phyloP scores from a whole-genome alignment of 2,797 vertebrate species.

The Darevskia nairensis region DNA sequence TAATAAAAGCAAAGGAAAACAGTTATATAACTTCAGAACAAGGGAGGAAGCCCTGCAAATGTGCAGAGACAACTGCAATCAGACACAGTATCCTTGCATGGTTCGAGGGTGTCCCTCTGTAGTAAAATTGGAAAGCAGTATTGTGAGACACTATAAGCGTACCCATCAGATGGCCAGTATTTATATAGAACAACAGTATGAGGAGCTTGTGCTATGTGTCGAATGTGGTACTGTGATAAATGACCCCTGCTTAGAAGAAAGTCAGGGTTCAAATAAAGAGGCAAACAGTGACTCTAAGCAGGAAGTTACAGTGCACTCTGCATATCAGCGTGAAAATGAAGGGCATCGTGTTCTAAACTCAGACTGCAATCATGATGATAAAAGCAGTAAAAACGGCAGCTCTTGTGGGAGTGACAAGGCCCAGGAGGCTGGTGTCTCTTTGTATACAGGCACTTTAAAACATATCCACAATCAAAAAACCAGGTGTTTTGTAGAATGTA shows the following conservation, averaged over 20 bases:
- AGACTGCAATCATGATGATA: slow-evolving; percentile 35
- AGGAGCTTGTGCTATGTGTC: slow-evolving; percentile 84
- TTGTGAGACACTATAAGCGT: slow-evolving; percentile 90
- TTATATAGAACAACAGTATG: slow-evolving; percentile 78
- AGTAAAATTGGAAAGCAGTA: slow-evolving; percentile 87
- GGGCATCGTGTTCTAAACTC: slow-evolving; percentile 44
- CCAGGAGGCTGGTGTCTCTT: slow-evolving; percentile 67
- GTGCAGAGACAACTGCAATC: slow-evolving; percentile 90
- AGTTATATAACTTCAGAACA: slow-evolving; percentile 85
- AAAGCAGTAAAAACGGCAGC: slow-evolving; percentile 56
- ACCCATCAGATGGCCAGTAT: slow-evolving; percentile 85
- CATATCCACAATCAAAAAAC: slow-evolving; percentile 73
- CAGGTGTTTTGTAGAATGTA: slow-evolving; percentile 68
- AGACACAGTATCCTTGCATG: slow-evolving; percentile 93
- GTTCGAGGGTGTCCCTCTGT: slow-evolving; percentile 93
- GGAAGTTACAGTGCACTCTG: slow-evolving; percentile 48
- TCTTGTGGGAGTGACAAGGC: slow-evolving; percentile 41
- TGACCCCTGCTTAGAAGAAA: slow-evolving; percentile 64
- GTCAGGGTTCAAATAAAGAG: slow-evolving; percentile 67
- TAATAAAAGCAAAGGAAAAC: slow-evolving; percentile 83
- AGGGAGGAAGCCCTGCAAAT: slow-evolving; percentile 94
- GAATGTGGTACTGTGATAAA: slow-evolving; percentile 78
- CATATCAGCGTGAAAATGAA: slow-evolving; percentile 44
- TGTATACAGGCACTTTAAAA: slow-evolving; percentile 77
- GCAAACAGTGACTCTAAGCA: slow-evolving; percentile 46